A percentile compares a stretch with the other conserved stretches of the same genome.
Conservation (phyloP, 1,140 invertebrate species). For the Andrena cerasifolii region DNA sequence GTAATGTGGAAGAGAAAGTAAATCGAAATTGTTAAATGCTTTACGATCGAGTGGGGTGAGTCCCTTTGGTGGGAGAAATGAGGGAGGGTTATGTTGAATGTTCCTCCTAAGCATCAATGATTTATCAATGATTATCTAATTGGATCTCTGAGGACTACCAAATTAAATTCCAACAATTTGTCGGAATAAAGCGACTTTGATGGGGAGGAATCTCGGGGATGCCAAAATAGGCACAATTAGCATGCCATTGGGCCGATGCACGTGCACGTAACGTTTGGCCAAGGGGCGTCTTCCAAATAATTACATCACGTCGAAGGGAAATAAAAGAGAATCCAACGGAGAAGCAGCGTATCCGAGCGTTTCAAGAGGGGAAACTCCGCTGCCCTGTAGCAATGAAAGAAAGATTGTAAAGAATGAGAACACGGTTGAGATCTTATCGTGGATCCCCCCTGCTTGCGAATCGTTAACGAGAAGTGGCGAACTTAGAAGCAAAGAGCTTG, state of each 20-base stretch:
- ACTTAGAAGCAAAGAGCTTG: background rate
- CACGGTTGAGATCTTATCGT: slow-evolving; percentile 50
- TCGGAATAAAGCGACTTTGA: too few relatives aligned
- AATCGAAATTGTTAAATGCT: too few relatives aligned
- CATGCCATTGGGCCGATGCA: background rate
- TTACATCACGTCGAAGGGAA: slow-evolving; percentile 54
- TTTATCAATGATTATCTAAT: too few relatives aligned
- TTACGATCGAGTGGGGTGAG: too few relatives aligned
- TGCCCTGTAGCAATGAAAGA: slow-evolving; percentile 37
- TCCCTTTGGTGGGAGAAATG: too few relatives aligned
- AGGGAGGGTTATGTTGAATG: too few relatives aligned
- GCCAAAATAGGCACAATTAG: slow-evolving; percentile 3
- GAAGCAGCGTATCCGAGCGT: slow-evolving; percentile 23
- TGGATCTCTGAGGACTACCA: background rate
- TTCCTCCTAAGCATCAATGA: too few relatives aligned
- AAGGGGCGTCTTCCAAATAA: slow-evolving; percentile 42
- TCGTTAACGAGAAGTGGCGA: background rate
- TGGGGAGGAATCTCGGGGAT: background rate
- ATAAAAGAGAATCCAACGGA: slow-evolving; percentile 32
- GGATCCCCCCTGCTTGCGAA: slow-evolving; percentile 5
- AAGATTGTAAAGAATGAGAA: slow-evolving; percentile 44
- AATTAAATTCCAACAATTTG: background rate
- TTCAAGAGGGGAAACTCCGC: slow-evolving; percentile 31
- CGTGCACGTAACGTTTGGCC: slow-evolving; percentile 41
- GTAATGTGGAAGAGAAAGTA: too few relatives aligned